A percentile compares a stretch with the other conserved stretches of the same genome.
phyloP scores from a whole-genome alignment of 2,888 invertebrate species.

The Andrena camellia region DNA sequence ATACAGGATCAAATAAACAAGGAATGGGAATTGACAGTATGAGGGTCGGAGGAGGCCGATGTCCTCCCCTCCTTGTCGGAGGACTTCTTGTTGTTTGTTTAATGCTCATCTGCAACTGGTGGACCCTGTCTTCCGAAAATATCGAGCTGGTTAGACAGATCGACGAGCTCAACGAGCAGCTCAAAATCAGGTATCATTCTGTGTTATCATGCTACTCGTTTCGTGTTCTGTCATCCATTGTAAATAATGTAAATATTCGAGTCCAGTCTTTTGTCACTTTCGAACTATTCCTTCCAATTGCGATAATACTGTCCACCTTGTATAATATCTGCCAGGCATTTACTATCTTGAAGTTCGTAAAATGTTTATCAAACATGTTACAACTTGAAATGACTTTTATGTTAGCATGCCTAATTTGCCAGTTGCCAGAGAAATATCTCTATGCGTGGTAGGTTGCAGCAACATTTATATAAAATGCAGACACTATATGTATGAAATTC shows the following conservation, averaged over 20 bases:
- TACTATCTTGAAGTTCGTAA: constrained; percentile 19
- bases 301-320: neutral
- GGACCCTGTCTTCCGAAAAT: constrained; percentile 82
- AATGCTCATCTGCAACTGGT: constrained; percentile 83
- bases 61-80: constrained; percentile 83
- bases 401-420: neutral
- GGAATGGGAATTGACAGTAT: constrained; percentile 83
- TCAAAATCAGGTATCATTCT: constrained; percentile 79
- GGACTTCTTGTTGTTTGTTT: constrained; percentile 81
- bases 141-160: constrained; percentile 81
- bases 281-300: no score
- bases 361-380: neutral
- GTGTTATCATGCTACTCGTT: neutral
- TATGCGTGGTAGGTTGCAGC: neutral
- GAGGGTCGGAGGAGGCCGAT: constrained; percentile 84
- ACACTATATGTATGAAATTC: neutral
- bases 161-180: constrained; percentile 82
- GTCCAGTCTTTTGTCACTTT: neutral
- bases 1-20: constrained; percentile 48
- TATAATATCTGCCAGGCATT: neutral
- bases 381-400: neutral
- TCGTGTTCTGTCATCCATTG: neutral
- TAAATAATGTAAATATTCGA: neutral
- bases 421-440: neutral
- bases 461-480: constrained; percentile 1